A percentile compares a stretch with the other conserved stretches of the same genome.
Evolutionary conservation across 1,140 invertebrate species (phyloP).

Genomic region (Heliconius melpomene): DNA sequence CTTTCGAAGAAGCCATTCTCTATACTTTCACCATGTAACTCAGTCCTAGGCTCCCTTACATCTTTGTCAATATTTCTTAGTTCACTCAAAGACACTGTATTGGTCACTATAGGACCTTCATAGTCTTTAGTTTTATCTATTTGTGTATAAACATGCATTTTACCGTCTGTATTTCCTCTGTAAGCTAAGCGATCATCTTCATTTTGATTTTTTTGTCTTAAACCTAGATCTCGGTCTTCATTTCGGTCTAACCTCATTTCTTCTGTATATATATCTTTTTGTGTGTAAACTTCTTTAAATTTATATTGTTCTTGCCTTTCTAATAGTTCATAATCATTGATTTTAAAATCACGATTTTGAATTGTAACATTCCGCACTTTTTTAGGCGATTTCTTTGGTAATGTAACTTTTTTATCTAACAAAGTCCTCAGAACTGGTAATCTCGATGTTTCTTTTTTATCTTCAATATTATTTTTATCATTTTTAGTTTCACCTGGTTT

Average conservation of each 20-base stretch:
- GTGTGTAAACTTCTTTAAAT: conserved; percentile 38
- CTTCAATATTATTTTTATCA: conserved; percentile 21
- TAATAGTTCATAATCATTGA: conserved; percentile 42
- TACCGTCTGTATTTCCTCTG: conserved; percentile 64
- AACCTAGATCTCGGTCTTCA: conserved; percentile 50
- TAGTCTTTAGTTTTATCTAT: conserved; percentile 58
- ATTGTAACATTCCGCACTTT: conserved; percentile 66
- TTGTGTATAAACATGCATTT: conserved; percentile 65
- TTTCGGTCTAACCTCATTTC: conserved; percentile 45
- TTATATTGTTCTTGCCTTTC: conserved; percentile 52
- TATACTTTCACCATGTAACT: conserved; percentile 52
- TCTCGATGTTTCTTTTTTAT: conserved; percentile 37
- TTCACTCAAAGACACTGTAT: conserved; percentile 52
- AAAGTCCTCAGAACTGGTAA: conserved; percentile 46
- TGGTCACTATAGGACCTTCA: conserved; percentile 42
- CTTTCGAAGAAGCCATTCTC: conserved; percentile 67
- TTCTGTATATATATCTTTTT: conserved; percentile 37
- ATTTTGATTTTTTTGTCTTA: conserved; percentile 39
- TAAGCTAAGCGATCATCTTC: conserved; percentile 44
- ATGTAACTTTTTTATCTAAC: conserved; percentile 55
- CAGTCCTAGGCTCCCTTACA: conserved; percentile 47
- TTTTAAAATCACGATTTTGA: conserved; percentile 50
- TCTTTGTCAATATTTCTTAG: conserved; percentile 51
- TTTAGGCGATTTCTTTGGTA: conserved; percentile 49
- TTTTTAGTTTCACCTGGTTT: conserved; percentile 35